These are phyloP conservation scores for Gymnocypris eckloni DNA, from an alignment of 2,797 vertebrate genomes.

Conservation along the genomic window DNA sequence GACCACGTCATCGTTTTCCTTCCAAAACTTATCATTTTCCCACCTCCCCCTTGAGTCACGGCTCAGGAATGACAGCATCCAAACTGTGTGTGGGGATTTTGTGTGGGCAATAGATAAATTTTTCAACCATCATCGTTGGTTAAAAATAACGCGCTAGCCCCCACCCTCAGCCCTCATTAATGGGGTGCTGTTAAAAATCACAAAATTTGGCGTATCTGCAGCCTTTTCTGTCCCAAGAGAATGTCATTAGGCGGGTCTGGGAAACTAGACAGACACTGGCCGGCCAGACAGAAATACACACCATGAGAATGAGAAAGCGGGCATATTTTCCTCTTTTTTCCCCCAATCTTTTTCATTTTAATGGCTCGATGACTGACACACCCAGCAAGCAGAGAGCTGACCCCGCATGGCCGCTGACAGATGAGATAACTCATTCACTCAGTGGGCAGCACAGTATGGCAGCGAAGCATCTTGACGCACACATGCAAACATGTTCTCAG, in stretches of 20 bases:
- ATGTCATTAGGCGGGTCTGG: slow-evolving; percentile 82
- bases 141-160: slow-evolving; percentile 74
- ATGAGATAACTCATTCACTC: slow-evolving; percentile 70
- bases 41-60: slow-evolving; percentile 39
- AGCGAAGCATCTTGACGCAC: slow-evolving; percentile 60
- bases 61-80: slow-evolving; percentile 35
- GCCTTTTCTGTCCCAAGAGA: slow-evolving; percentile 75
- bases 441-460: slow-evolving; percentile 62
- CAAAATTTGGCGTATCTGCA: slow-evolving; percentile 74
- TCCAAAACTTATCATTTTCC: slow-evolving; percentile 36
- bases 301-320: slow-evolving; percentile 77
- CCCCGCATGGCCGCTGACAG: slow-evolving; percentile 60
- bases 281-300: slow-evolving; percentile 77
- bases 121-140: slow-evolving; percentile 71
- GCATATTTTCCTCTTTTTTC: slow-evolving; percentile 68
- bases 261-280: slow-evolving; percentile 75
- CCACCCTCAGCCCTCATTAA: slow-evolving; percentile 64
- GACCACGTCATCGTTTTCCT: slow-evolving; percentile 43
- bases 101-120: slow-evolving; percentile 63
- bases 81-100: slow-evolving; percentile 54
- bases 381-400: slow-evolving; percentile 64
- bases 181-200: slow-evolving; percentile 79
- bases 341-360: slow-evolving; percentile 60
- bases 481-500: slow-evolving; percentile 56
- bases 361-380: slow-evolving; percentile 67